Evolutionary conservation across 2,797 vertebrate species (phyloP), one percentile per base, ranked within the genome.

Genomic region (Picus viridis): DNA sequence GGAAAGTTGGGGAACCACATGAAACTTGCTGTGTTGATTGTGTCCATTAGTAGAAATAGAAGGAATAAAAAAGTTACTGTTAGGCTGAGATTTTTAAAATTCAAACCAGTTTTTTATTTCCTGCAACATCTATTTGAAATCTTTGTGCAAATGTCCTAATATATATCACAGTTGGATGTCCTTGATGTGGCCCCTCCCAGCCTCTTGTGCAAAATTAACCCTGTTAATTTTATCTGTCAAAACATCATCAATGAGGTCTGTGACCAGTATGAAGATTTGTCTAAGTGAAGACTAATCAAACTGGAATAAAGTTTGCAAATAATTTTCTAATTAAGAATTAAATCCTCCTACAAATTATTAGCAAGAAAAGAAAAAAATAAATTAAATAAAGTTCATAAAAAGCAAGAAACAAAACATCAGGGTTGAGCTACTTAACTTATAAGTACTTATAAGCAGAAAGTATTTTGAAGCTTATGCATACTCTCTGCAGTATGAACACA

Each of bases 41-140:
- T 67, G 59, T 41, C 89, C 96, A 94, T 96, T 78, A 86, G 67
- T 16, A 83, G 76, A 91, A 93, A 90, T 32, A 45, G 65, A 6
- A 95, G 64, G 75, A 96, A 81, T 91, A 78, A 83, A 97, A 93
- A 96, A 77, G 59, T 93, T 78, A 70, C 9, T 81, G 12, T 8
- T 91, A 20, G 81, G 43, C 47, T 83, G 10, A 74, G 94, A 53
- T 80, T 65, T 65, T 74, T 24, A 43, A 96, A 92, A 88, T 88
- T 57, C 10, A 92, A 61, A 47, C 6, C 15, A 49, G 63, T 84
- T 88, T 76, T 81, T 87, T 29, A 80, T 83, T 81, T 93, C 78
- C 54, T 93, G 61, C 29, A 80, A 68, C 58, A 27, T 92, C 76
- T 90, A 39, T 61, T 78, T n/a, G 7, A 51, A 39, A 16, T 16